Conservation (phyloP, 2,797 vertebrate genomes). For the Rhincodon typus region DNA sequence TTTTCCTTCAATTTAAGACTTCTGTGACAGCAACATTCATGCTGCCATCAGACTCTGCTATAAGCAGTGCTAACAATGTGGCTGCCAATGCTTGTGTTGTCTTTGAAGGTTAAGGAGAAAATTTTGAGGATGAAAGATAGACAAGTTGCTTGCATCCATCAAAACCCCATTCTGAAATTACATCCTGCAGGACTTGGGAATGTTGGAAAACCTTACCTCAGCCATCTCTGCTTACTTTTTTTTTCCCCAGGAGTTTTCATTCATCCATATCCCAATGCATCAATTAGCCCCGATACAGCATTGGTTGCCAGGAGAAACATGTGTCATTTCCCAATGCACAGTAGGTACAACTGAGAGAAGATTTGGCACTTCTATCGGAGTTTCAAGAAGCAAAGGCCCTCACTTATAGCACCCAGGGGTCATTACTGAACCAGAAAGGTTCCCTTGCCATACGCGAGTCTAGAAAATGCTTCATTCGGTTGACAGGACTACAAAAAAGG, state of each 20-base stretch:
- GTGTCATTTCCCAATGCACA: not conserved
- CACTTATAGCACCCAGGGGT: not conserved
- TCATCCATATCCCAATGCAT: not conserved
- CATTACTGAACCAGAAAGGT: not conserved
- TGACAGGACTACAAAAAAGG: not conserved
- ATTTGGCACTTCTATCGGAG: not conserved
- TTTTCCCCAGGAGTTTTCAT: not conserved
- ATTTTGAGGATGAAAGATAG: not conserved
- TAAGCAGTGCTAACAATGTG: not conserved
- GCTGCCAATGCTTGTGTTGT: not conserved
- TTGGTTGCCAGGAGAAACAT: not conserved
- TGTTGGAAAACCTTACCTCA: not conserved
- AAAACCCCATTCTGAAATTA: not conserved
- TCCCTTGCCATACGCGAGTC: not conserved
- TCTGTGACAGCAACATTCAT: not conserved
- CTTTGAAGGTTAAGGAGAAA: not conserved
- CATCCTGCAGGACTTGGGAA: not conserved
- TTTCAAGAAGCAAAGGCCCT: not conserved
- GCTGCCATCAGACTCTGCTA: not conserved
- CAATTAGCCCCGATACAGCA: not conserved
- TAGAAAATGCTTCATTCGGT: not conserved
- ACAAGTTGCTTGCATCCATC: not conserved
- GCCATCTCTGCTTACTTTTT: not conserved
- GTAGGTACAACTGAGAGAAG: not conserved
- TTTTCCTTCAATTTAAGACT: constrained; percentile 26